phyloP scores from a whole-genome alignment of 2,797 vertebrate species.

The Gobionotothen gibberifrons region DNA sequence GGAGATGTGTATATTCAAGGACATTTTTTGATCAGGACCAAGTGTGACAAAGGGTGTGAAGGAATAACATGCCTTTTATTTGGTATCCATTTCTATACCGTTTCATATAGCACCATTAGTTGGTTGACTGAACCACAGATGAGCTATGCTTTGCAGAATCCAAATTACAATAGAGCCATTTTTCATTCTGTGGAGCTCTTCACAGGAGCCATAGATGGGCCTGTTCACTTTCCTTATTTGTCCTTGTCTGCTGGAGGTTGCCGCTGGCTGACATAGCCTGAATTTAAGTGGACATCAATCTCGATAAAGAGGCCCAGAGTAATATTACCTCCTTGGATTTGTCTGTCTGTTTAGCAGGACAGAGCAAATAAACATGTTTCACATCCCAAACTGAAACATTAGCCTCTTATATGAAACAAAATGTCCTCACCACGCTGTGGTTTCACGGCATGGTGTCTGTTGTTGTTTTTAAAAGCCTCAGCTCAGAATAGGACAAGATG shows the following conservation, averaged over 20 bases:
- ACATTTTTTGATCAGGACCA: conserved; percentile 49
- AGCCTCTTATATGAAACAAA: conserved; percentile 42
- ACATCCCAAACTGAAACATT: conserved; percentile 49
- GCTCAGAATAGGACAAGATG: conserved; percentile 51
- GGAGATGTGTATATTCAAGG: conserved; percentile 38
- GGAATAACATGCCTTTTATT: conserved; percentile 57
- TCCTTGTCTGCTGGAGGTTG: conserved; percentile 82
- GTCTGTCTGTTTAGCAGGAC: conserved; percentile 53
- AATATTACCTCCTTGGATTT: conserved; percentile 60
- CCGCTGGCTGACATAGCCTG: conserved; percentile 77
- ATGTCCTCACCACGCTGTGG: conserved; percentile 12
- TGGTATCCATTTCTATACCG: conserved; percentile 48
- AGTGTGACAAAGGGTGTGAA: conserved; percentile 47
- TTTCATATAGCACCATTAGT: conserved; percentile 72
- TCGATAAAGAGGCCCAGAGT: conserved; percentile 74
- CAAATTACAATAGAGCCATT: conserved; percentile 78
- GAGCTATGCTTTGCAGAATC: conserved; percentile 80
- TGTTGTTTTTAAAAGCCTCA: conserved; percentile 37
- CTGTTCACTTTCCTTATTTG: conserved; percentile 80
- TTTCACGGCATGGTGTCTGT: conserved; percentile 31
- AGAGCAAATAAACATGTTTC: conserved; percentile 62
- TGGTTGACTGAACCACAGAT: conserved; percentile 78
- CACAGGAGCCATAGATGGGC: conserved; percentile 74
- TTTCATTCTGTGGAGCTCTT: conserved; percentile 77
- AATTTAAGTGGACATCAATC: conserved; percentile 83